Evolutionary conservation across 2,888 invertebrate genomes (phyloP).

Genomic region (Drosophila lacicola): DNA sequence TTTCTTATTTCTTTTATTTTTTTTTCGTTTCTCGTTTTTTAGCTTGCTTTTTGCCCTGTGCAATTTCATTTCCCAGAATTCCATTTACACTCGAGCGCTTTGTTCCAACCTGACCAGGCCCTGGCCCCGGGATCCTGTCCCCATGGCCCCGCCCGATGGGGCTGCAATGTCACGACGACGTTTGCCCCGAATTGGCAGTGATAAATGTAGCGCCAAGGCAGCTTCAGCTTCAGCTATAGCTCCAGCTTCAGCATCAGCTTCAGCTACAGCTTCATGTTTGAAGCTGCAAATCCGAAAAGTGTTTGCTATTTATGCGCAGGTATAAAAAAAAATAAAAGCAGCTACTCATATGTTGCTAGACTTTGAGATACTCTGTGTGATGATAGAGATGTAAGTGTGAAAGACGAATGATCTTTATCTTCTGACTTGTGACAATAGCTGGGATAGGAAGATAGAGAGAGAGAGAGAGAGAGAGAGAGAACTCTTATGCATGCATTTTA

Average conservation of each 20-base stretch:
- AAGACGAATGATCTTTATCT: too few relatives aligned
- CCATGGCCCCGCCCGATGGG: slow-evolving; percentile 15
- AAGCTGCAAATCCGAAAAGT: slow-evolving; percentile 64
- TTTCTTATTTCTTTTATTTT: slow-evolving; percentile 30
- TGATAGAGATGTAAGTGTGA: too few relatives aligned
- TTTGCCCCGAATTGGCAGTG: slow-evolving; percentile 72
- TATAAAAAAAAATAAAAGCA: slow-evolving; percentile 35
- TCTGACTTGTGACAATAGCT: too few relatives aligned
- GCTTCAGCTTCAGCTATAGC: slow-evolving; percentile 29
- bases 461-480: neutral
- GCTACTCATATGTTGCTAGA: neutral
- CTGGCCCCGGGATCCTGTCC: slow-evolving; percentile 11
- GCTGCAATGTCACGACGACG: slow-evolving; percentile 57
- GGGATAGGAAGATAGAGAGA: neutral
- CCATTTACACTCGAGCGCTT: slow-evolving; percentile 74
- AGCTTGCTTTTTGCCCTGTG: slow-evolving; percentile 39
- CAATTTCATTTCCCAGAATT: slow-evolving; percentile 75
- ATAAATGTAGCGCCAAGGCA: slow-evolving; percentile 68
- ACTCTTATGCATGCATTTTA: too few relatives aligned
- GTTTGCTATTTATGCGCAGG: slow-evolving; percentile 77
- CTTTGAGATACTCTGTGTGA: slow-evolving; percentile 4
- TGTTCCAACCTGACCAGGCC: slow-evolving; percentile 44
- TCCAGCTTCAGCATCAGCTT: slow-evolving; percentile 30
- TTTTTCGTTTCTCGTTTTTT: slow-evolving; percentile 17
- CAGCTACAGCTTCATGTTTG: slow-evolving; percentile 49